phyloP scores from a whole-genome alignment of 2,113 vertebrate genomes.

The Lepus europaeus region DNA sequence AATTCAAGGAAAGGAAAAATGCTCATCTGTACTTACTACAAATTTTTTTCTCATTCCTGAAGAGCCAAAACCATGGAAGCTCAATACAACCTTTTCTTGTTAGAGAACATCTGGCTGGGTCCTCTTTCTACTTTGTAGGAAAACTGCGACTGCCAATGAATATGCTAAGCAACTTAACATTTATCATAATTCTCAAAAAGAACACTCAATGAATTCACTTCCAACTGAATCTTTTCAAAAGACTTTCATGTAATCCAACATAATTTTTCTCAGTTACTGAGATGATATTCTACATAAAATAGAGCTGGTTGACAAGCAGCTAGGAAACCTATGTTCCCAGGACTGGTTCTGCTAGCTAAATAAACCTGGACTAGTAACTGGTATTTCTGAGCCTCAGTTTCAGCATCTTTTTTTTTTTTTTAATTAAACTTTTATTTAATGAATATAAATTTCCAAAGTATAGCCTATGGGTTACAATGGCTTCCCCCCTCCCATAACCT shows the following conservation, averaged over 20 bases:
- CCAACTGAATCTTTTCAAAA: slow-evolving; percentile 45
- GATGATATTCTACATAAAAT: not conserved
- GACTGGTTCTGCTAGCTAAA: not conserved
- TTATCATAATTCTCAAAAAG: slow-evolving; percentile 63
- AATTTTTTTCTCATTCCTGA: not conserved
- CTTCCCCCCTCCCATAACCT: too few relatives aligned
- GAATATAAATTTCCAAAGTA: too few relatives aligned
- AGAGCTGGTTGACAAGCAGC: not conserved
- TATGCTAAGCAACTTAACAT: slow-evolving; percentile 56
- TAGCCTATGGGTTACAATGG: too few relatives aligned
- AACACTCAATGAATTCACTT: slow-evolving; percentile 21
- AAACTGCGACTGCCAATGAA: slow-evolving; percentile 57
- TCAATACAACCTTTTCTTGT: not conserved
- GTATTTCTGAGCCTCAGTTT: slow-evolving; percentile 22
- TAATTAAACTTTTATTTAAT: too few relatives aligned
- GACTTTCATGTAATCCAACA: slow-evolving; percentile 34
- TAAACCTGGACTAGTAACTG: not conserved
- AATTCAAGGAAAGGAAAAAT: slow-evolving; percentile 41
- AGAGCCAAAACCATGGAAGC: slow-evolving; percentile 16
- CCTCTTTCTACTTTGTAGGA: slow-evolving; percentile 43
- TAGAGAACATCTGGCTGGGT: slow-evolving; percentile 46
- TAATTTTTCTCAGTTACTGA: slow-evolving; percentile 28
- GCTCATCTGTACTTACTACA: not conserved
- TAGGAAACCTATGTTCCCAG: not conserved
- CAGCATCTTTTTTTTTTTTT: not conserved